Evolutionary conservation across 1,140 invertebrate genomes (phyloP), one percentile per base, ranked within the genome.

Genomic region (Penaeus vannamei): DNA sequence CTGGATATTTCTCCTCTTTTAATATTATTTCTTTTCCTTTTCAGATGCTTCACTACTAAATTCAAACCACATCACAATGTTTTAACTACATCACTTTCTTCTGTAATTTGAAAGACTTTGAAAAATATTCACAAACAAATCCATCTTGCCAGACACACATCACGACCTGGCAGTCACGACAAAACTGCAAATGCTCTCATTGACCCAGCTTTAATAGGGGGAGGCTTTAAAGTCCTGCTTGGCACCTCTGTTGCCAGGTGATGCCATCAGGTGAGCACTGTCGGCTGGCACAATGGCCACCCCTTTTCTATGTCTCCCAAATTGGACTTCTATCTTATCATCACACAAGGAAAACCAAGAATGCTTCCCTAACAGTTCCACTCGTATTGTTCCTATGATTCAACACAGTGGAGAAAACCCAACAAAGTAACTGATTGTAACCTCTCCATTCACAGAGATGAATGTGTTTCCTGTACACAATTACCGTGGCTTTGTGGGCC

Each of bases 61-160:
- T 59, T 84, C 87, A 89, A 84, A 89, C 82, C 72, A 89, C 81
- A 89, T 84, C 87, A 88, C 81, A 84, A 59, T 85, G 87, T 79
- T 61, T 85, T 53, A 53, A 76, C 72, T 32, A 85, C 82, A 80
- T 79, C 60, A 84, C 81, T 89, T 89, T 84, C 82, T 84, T 62
- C 69, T 83, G 83, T 36, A 88, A 83, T 82, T 64, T 85, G 82
- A 89, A 89, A 89, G 81, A 89, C 87, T 87, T 79, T 76, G 32
- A 76, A 64, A 53, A 87, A 87, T 53, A 82, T 81, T 64, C 62
- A 64, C 86, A 80, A 83, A 84, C n/a, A 46, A 59, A n/a, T 29
- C 66, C 82, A 76, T 29, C 84, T 66, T 89, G 77, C 82, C 72
- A 89, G 32, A 69, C 86, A 87, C 64, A 36, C 69, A 84, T 53